phyloP scores from a whole-genome alignment of 2,797 vertebrate genomes.

The Schizopygopsis malacanthus region DNA sequence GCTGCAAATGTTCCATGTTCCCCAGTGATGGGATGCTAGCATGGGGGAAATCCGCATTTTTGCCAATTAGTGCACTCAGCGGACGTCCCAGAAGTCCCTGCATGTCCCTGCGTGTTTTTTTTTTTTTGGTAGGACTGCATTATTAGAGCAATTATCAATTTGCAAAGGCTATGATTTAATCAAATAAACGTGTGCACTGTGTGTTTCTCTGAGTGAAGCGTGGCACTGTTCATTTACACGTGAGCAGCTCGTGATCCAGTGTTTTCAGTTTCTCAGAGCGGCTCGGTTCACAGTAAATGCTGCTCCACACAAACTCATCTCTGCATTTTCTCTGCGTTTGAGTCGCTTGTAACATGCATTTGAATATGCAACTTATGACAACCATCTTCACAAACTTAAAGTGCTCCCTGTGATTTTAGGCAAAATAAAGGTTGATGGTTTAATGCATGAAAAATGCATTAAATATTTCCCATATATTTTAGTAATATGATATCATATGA shows the following conservation, averaged over 20 bases:
- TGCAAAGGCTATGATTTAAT: not conserved
- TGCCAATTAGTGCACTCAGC: not conserved
- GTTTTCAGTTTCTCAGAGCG: not conserved
- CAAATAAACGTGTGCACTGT: not conserved
- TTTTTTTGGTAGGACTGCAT: too few species aligned
- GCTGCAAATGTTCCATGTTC: constrained; percentile 25
- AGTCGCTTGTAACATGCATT: not conserved
- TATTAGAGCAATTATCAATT: not conserved
- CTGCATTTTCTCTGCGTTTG: not conserved
- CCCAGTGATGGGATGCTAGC: not conserved
- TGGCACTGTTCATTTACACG: not conserved
- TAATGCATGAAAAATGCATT: too few species aligned
- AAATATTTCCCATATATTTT: too few species aligned
- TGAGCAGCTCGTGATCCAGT: not conserved
- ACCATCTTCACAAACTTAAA: too few species aligned
- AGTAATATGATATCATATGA: too few species aligned
- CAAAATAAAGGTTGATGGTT: too few species aligned
- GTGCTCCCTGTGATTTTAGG: too few species aligned
- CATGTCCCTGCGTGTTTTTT: not conserved
- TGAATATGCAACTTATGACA: not conserved
- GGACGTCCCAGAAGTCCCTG: not conserved
- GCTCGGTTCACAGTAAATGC: not conserved
- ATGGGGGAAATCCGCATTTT: not conserved
- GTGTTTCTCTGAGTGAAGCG: not conserved
- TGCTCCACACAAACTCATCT: not conserved